Evolutionary conservation across 1,140 invertebrate species (phyloP).

Genomic region (Drosophila varians): DNA sequence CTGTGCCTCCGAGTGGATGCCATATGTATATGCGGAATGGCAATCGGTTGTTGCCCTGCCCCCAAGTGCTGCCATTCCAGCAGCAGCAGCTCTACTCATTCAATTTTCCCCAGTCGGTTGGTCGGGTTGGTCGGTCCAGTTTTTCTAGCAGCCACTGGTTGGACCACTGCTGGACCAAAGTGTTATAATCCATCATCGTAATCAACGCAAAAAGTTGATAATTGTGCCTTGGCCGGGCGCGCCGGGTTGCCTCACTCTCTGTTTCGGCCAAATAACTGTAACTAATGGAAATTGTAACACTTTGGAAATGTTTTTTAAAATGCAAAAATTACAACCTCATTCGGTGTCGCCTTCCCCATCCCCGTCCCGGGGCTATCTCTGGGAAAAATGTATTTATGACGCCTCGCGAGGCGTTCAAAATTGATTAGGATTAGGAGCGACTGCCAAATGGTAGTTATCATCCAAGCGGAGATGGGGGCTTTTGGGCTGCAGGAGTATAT

Average conservation of each 20-base stretch:
- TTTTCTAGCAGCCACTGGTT: slow-evolving; percentile 37
- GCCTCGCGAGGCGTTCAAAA: slow-evolving; percentile 76
- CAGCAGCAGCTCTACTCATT: slow-evolving; percentile 11
- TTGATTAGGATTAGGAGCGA: slow-evolving; percentile 74
- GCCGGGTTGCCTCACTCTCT: slow-evolving; percentile 41
- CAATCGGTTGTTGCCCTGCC: slow-evolving; percentile 43
- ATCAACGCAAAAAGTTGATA: slow-evolving; percentile 69
- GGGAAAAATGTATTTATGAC: slow-evolving; percentile 69
- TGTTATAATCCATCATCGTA: slow-evolving; percentile 81
- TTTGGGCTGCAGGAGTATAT: not conserved
- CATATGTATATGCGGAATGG: slow-evolving; percentile 6
- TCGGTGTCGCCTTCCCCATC: not conserved
- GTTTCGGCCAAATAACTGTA: slow-evolving; percentile 73
- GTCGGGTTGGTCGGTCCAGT: slow-evolving; percentile 28
- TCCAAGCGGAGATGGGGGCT: not conserved
- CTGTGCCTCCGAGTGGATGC: slow-evolving; percentile 35
- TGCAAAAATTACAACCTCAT: slow-evolving; percentile 37
- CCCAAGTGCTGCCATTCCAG: slow-evolving; percentile 27
- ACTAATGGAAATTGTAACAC: slow-evolving; percentile 81
- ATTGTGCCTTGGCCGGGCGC: slow-evolving; percentile 40
- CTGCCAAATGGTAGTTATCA: slow-evolving; percentile 38
- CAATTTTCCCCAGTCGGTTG: slow-evolving; percentile 16
- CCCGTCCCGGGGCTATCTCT: slow-evolving; percentile 25
- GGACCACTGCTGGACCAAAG: slow-evolving; percentile 49
- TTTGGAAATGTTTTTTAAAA: slow-evolving; percentile 69